Percentiles rank a stretch among this genome's conserved stretches.
These are phyloP conservation scores for Metaphire vulgaris DNA, from an alignment of 1,140 invertebrate genomes.

Conservation along the genomic window DNA sequence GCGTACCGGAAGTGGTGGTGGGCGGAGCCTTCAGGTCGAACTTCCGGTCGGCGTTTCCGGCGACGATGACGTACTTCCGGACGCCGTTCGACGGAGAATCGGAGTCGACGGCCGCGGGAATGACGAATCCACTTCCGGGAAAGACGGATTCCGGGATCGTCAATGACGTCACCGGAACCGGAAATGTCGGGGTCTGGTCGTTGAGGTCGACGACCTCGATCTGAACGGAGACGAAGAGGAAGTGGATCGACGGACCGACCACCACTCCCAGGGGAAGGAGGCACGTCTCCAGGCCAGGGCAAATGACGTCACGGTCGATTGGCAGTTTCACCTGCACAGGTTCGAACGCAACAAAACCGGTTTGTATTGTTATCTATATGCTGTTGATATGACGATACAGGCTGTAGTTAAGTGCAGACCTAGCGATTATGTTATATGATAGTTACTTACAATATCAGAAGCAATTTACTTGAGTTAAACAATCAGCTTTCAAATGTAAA, in stretches of 20 bases:
- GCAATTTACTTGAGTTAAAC: too few relatives aligned
- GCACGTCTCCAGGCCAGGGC: background rate
- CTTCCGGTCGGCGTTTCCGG: background rate
- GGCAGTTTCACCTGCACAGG: too few relatives aligned
- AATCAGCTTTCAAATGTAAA: too few relatives aligned
- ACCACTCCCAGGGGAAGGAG: background rate
- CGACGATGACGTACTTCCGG: background rate
- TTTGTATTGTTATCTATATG: too few relatives aligned
- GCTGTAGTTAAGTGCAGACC: too few relatives aligned
- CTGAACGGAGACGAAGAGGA: background rate
- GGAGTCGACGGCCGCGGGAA: background rate
- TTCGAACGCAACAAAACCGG: too few relatives aligned
- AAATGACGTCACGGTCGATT: background rate
- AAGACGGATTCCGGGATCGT: background rate
- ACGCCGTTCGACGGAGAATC: background rate
- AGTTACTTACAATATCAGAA: too few relatives aligned
- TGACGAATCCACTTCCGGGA: background rate
- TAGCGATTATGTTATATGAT: too few relatives aligned
- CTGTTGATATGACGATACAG: too few relatives aligned
- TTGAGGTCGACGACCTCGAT: background rate
- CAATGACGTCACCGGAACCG: background rate
- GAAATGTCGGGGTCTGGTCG: background rate
- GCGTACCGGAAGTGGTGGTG: background rate
- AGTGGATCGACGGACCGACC: background rate
- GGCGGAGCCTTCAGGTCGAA: background rate